Percentiles rank a stretch among this genome's conserved stretches.
Conservation (phyloP, 2,888 invertebrate genomes). For the Mycogona germanica region DNA sequence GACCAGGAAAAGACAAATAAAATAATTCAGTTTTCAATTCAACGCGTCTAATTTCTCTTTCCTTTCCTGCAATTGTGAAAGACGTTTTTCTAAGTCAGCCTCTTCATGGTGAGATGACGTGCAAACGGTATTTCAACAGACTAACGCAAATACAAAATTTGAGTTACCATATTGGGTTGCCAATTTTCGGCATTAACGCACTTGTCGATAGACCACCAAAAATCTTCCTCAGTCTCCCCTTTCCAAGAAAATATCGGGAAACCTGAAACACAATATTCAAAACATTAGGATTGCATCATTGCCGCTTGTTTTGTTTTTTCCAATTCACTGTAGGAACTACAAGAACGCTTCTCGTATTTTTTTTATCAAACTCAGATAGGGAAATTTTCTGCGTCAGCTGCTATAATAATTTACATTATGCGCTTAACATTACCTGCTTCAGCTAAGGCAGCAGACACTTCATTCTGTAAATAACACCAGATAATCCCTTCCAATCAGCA, state of each 20-base stretch:
- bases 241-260: conserved; percentile 93
- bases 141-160: no score
- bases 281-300: no score
- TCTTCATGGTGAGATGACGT: no score
- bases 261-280: conserved; percentile 29
- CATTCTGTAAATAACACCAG: no score
- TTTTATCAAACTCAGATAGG: background rate
- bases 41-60: no score
- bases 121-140: no score
- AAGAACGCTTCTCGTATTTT: background rate
- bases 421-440: conserved; percentile 45
- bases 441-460: conserved; percentile 90
- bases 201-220: conserved; percentile 98
- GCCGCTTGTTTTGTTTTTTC: background rate
- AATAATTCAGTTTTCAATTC: no score
- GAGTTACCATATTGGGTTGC: conserved; percentile 79
- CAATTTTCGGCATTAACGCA: conserved; percentile 83
- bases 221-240: conserved; percentile 93
- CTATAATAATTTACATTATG: no score
- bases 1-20: no score
- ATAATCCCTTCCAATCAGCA: no score
- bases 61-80: no score
- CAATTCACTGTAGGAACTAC: background rate
- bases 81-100: no score
- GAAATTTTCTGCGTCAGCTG: background rate